Evolutionary conservation across 1,140 invertebrate genomes (phyloP).

Genomic region (Lerema accius): DNA sequence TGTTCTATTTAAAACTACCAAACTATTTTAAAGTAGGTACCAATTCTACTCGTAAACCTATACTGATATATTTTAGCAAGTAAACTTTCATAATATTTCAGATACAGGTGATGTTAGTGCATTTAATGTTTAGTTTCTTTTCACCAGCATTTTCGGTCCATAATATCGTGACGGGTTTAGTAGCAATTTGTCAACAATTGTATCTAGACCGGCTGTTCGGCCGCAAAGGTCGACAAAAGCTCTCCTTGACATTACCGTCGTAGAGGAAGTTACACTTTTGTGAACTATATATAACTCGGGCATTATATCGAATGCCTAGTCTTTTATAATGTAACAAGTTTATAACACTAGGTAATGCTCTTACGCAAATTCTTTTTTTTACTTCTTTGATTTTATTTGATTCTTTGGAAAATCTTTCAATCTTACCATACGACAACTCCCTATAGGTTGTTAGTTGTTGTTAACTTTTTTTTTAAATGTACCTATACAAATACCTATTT

Average conservation of each 20-base stretch:
- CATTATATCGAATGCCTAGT: neutral
- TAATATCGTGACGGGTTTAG: constrained; percentile 35
- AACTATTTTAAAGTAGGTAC: too few relatives aligned
- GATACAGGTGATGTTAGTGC: neutral
- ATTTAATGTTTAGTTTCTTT: constrained; percentile 19
- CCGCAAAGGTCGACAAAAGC: constrained; percentile 44
- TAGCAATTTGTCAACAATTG: constrained; percentile 51
- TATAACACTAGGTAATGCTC: too few relatives aligned
- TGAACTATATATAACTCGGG: constrained; percentile 3
- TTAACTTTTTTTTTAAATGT: too few relatives aligned
- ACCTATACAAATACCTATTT: too few relatives aligned
- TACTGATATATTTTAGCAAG: constrained; percentile 36
- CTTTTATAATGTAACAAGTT: too few relatives aligned
- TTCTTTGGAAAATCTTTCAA: too few relatives aligned
- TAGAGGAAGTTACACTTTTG: constrained; percentile 20
- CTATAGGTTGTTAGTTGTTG: too few relatives aligned
- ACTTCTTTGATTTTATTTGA: too few relatives aligned
- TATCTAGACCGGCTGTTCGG: constrained; percentile 38
- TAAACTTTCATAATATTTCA: neutral
- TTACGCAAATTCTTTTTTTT: too few relatives aligned
- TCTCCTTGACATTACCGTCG: constrained; percentile 49
- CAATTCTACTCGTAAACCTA: too few relatives aligned
- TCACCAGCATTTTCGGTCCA: constrained; percentile 1
- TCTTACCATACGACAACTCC: too few relatives aligned
- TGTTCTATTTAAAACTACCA: too few relatives aligned